phyloP scores from a whole-genome alignment of 1,140 invertebrate genomes.

The Procambarus virginalis region DNA sequence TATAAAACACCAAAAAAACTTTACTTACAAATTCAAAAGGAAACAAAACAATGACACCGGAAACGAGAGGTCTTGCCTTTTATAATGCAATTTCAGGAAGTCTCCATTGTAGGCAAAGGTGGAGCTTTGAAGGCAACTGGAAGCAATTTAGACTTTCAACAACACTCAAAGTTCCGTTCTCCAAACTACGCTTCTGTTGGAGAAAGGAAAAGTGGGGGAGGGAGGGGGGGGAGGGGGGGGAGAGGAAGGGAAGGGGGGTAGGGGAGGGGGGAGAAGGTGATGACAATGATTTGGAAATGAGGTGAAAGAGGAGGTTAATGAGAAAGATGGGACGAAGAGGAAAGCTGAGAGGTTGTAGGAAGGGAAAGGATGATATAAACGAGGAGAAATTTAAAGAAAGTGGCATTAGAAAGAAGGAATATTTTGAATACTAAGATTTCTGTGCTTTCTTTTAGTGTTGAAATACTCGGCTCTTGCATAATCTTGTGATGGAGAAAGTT shows the following conservation, averaged over 20 bases:
- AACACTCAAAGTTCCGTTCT: not conserved
- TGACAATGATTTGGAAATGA: not conserved
- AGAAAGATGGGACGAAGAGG: too few species aligned
- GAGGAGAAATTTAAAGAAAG: too few species aligned
- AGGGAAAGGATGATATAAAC: too few species aligned
- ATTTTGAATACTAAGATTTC: too few species aligned
- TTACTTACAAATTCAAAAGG: not conserved
- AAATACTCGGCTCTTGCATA: too few species aligned
- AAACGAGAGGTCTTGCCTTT: not conserved
- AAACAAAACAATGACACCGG: not conserved
- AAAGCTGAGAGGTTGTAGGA: too few species aligned
- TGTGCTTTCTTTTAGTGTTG: too few species aligned
- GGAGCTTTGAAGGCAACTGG: not conserved
- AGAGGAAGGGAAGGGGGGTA: not conserved
- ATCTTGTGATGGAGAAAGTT: too few species aligned
- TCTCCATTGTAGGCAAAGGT: not conserved
- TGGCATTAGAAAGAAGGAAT: too few species aligned
- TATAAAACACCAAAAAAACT: not conserved
- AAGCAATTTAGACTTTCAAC: not conserved
- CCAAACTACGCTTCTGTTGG: not conserved
- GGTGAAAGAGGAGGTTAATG: not conserved
- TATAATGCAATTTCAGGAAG: not conserved
- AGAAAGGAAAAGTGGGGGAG: not conserved
- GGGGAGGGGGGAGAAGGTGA: not conserved
- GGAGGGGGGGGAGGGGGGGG: too few species aligned